Conservation (phyloP, 2,888 invertebrate genomes). For the Herminia tarsipennalis region DNA sequence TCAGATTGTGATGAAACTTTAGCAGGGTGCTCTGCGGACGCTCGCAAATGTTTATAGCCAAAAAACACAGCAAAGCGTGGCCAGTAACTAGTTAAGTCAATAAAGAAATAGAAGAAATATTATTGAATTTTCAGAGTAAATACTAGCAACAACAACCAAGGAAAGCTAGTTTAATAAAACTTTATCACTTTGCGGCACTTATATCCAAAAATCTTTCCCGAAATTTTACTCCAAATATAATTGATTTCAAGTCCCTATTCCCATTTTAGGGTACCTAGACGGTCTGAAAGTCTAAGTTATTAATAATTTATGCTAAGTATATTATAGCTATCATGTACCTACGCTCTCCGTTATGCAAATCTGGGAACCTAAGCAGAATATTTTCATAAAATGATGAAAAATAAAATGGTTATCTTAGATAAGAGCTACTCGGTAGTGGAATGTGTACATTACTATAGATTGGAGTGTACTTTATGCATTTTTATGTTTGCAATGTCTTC, state of each 20-base stretch:
- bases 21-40: too few relatives aligned
- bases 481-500: background rate
- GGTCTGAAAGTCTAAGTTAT: slow-evolving; percentile 19
- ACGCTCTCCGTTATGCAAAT: slow-evolving; percentile 34
- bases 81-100: too few relatives aligned
- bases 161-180: too few relatives aligned
- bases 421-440: slow-evolving; percentile 10
- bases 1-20: too few relatives aligned
- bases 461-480: slow-evolving; percentile 3
- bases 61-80: too few relatives aligned
- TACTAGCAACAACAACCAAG: too few relatives aligned
- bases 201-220: background rate
- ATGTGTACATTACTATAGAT: slow-evolving; percentile 7
- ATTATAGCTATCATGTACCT: slow-evolving; percentile 25
- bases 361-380: slow-evolving; percentile 2
- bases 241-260: slow-evolving; percentile 8
- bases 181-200: too few relatives aligned
- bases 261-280: slow-evolving; percentile 7
- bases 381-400: slow-evolving; percentile 23
- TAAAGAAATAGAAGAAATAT: too few relatives aligned
- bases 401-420: slow-evolving; percentile 16
- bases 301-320: slow-evolving; percentile 41
- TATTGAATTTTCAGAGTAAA: too few relatives aligned
- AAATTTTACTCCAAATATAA: slow-evolving; percentile 12
- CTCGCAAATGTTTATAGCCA: too few relatives aligned